Evolutionary conservation across 2,113 vertebrate genomes (phyloP).

Genomic region (Otis tarda): DNA sequence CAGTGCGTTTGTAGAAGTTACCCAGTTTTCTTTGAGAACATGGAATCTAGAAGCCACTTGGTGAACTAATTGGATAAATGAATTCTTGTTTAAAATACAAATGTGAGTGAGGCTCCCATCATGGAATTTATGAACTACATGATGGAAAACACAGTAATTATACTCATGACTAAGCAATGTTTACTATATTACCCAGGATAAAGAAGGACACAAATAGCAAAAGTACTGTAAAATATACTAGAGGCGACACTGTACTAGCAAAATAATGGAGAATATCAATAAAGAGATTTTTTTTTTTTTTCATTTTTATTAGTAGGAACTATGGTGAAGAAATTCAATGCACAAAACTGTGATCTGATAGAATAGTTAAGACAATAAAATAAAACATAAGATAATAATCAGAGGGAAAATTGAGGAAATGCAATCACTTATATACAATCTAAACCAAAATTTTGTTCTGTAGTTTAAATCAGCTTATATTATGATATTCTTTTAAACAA

Average conservation of each 20-base stretch:
- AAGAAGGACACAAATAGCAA: background rate
- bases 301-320: background rate
- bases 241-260: background rate
- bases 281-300: background rate
- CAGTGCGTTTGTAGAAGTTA: background rate
- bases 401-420: accelerated
- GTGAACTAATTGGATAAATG: background rate
- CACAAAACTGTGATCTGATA: background rate
- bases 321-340: background rate
- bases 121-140: background rate
- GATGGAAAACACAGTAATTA: background rate
- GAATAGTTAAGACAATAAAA: background rate
- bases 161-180: background rate
- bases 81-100: background rate
- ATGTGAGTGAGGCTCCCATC: background rate
- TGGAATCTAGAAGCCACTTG: background rate
- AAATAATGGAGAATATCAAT: background rate
- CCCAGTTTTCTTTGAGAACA: accelerated
- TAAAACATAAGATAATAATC: background rate
- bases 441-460: background rate
- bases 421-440: background rate
- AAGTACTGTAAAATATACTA: background rate
- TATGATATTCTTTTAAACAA: background rate
- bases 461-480: background rate
- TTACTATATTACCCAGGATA: background rate